Evolutionary conservation across 2,797 vertebrate species (phyloP), one percentile per base, ranked within the genome.

Genomic region (Sorex maritimensis): DNA sequence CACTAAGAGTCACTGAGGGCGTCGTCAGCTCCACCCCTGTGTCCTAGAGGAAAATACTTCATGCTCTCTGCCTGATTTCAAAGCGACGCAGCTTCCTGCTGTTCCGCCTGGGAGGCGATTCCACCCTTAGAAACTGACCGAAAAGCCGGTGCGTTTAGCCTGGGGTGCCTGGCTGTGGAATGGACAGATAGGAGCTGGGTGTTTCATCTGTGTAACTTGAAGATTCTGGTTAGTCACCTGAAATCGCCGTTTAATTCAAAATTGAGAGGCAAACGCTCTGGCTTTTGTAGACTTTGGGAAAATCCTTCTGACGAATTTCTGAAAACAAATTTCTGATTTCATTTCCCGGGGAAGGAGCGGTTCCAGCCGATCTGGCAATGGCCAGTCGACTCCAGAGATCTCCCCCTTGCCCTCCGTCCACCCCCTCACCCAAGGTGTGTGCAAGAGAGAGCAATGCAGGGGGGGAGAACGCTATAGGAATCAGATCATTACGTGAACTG

Each of bases 221-320:
- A 38, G 23, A 49, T 92, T 92, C 88, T 3, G 86, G 30, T 88
- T 65, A 94, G 49, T 58, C 52, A 82, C 41, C 95, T 91, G 86
- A 95, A 93, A 90, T 90, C 58, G 30, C n/a, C 67, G 21, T 86
- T 86, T 82, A 52, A 88, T 75, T 94, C 68, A 94, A 94, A 94
- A 86, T 61, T 75, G 73, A 78, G 24, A 75, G 61, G n/a, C 61
- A 68, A n/a, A 52, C 28, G 23, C 30, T 77, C 11, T 38, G 68
- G 38, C 23, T 89, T 68, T 73, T 72, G 23, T 28, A 69, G 81
- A 49, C 17, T 17, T 2, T 67, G 78, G 55, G 89, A 92, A 92
- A 87, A 95, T 88, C 86, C 65, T 6, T 74, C 34, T 75, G 86
- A 94, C 13, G 61, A 95, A 90, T 15, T 44, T 13, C 1, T 41